A percentile compares a stretch with the other conserved stretches of the same genome.
Conservation (phyloP, 2,113 vertebrate species). For the Dryoscopus gambensis region DNA sequence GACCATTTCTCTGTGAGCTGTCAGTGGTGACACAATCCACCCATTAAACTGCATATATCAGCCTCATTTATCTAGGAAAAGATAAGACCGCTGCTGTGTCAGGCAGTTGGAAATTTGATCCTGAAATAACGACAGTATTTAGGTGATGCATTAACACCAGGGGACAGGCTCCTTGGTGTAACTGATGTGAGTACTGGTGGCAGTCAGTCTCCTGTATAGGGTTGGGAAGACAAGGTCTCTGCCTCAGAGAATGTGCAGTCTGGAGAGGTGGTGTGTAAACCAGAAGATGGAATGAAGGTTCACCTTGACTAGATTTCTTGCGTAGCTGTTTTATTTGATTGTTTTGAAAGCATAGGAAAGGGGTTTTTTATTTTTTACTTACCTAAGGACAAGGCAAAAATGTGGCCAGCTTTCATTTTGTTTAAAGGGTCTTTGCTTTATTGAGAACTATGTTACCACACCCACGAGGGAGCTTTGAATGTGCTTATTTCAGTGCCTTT, state of each 20-base stretch:
- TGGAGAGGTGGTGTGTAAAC: background rate
- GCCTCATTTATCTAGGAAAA: background rate
- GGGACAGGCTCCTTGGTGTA: background rate
- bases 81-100: background rate
- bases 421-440: background rate
- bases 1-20: background rate
- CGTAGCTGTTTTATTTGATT: background rate
- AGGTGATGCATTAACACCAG: background rate
- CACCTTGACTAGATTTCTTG: background rate
- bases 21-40: background rate
- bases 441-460: background rate
- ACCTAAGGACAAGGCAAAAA: background rate
- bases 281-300: too few species aligned
- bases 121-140: background rate
- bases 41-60: background rate
- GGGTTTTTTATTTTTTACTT: background rate
- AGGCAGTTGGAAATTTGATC: background rate
- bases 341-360: background rate
- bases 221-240: background rate
- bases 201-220: fast-evolving
- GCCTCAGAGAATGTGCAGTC: background rate
- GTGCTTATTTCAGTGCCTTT: background rate
- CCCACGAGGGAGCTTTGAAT: background rate
- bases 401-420: background rate
- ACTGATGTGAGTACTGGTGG: background rate